Evolutionary conservation across 1,140 invertebrate species (phyloP).

Genomic region (Phymorhynchus buccinoides): DNA sequence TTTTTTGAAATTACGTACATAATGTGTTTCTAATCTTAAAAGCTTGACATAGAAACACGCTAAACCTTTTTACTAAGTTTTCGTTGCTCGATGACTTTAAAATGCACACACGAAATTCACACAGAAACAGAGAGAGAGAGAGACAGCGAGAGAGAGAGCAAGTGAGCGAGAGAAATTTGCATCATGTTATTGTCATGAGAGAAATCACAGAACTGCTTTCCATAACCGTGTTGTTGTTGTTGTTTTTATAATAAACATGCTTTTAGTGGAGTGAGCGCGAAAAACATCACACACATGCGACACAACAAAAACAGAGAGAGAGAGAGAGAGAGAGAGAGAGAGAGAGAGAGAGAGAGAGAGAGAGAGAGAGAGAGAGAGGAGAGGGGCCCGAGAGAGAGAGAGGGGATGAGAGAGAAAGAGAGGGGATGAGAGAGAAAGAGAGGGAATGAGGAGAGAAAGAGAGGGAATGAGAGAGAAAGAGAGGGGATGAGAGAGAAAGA

Average conservation of each 20-base stretch:
- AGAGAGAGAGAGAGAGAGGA: neutral
- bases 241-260: neutral
- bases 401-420: neutral
- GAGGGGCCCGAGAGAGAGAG: neutral
- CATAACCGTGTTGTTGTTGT: neutral
- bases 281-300: neutral
- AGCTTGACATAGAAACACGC: no score
- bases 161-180: neutral
- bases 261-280: neutral
- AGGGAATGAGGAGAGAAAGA: neutral
- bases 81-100: no score
- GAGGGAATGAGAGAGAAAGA: neutral
- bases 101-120: no score
- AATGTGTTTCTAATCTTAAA: no score
- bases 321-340: slow-evolving; percentile 10
- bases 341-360: slow-evolving; percentile 10
- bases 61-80: no score
- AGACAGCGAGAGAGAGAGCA: neutral
- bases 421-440: neutral
- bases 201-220: neutral
- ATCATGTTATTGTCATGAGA: neutral
- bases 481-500: no score
- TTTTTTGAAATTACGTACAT: no score
- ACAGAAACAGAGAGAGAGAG: neutral
- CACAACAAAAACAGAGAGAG: neutral